Base-by-base conservation (phyloP, 1,140 invertebrate species). In the Heliconius melpomene region DNA sequence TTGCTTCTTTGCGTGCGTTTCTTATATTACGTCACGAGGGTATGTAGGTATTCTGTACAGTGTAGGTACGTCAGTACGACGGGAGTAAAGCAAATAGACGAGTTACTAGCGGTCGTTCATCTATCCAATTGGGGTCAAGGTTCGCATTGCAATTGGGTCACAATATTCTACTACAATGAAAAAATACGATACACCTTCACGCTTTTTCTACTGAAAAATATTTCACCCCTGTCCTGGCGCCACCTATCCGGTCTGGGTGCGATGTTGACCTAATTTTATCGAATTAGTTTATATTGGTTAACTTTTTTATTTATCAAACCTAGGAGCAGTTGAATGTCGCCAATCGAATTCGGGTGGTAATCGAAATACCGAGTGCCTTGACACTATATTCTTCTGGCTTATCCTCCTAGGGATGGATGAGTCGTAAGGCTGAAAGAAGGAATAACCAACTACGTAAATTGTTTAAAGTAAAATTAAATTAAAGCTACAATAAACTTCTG, bases 121-220 rank as follows among this genome's bases (percentile, higher is more conserved):
- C 50, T 75, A 29, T 32, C 52, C 26, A 75, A 75, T n/a, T 36
- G 32, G 26, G 74, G 74, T 32, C 52, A 75, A 60, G 52, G 74
- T n/a, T 75, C 8, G 50, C 11, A 57, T 32, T 32, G 29, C 40
- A 75, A 57, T 50, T 8, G 29, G 50, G 50, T n/a, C 16, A 11
- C 50, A 16, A n/a, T 75, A 66, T 66, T 66, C 11, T 66, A 66
- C 60, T 66, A 66, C 60, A 66, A 66, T 66, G 60, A 66, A 66
- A 66, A 66, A 26, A 29, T 66, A 66, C 60, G 60, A 66, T 66
- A 66, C 60, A 66, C 60, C 60, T 66, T 16, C 23, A 26, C 26
- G 26, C 23, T 66, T 13, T 66, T 11, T 26, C 60, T 26, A 66
- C 29, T 66, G 60, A 2, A 66, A 26, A 66, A 66, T 29, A 26